Evolutionary conservation across 2,797 vertebrate species (phyloP), one percentile per base, ranked within the genome.

Genomic region (Telmatherina bonti): DNA sequence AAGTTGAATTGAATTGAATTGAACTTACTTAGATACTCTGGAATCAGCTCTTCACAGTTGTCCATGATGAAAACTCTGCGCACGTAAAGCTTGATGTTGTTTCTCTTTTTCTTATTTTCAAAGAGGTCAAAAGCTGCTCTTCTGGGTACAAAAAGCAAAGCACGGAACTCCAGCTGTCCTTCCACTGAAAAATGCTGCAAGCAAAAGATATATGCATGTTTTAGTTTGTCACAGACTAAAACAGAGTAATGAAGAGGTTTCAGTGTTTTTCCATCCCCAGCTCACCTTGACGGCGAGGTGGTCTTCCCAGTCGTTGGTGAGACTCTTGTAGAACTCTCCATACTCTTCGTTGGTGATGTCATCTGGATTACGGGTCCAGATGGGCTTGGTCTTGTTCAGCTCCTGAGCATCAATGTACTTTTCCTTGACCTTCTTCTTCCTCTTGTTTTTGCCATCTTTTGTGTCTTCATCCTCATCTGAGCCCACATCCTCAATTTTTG

Each of bases 51-150:
- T 6, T 98, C 97, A 77, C 97, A 99, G 90, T 97, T 99, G 91
- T 98, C 97, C 97, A 96, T 98, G 90, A 98, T 98, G 74, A 99
- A 99, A 58, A 98, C 97, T 51, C 95, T 91, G 45, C 96, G 95
- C 57, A 99, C 97, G 0, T 98, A 98, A 18, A 99, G 93, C 76
- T 99, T 99, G 85, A 99, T 97, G 85, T 98, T 99, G 24, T 98
- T 99, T 91, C 98, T 99, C 84, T 98, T 99, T 78, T 97, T 99
- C 94, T 99, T 99, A 94, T 98, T 99, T 89, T 99, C 96, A 72
- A 99, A 98, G 53, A 99, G 96, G 79, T 98, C 97, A 55, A 98
- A 98, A 24, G 96, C 97, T 13, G 96, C 96, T 0, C 95, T 94
- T 1, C 95, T 94, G 0, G 96, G 97, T 76, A 98, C 96, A 81